These are phyloP conservation scores for Tiaroga cobitis DNA, from an alignment of 2,797 vertebrate genomes.

Conservation along the genomic window DNA sequence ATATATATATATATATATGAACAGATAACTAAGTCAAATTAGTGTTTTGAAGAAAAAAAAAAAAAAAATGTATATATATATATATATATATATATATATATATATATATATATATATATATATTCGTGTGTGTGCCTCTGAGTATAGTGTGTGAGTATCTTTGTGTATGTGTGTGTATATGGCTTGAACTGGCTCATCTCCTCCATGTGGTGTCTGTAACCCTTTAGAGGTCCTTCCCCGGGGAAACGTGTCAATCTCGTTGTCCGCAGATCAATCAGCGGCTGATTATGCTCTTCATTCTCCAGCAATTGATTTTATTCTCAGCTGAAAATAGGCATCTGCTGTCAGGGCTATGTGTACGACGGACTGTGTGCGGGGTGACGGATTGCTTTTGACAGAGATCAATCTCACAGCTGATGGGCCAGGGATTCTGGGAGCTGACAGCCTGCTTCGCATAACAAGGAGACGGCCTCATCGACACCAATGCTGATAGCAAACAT, in stretches of 20 bases:
- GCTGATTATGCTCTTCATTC: slow-evolving; percentile 69
- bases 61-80: no score
- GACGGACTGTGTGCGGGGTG: slow-evolving; percentile 58
- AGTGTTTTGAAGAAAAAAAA: no score
- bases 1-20: no score
- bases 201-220: slow-evolving; percentile 56
- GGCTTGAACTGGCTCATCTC: slow-evolving; percentile 52
- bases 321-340: slow-evolving; percentile 72
- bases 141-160: slow-evolving; percentile 16
- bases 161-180: slow-evolving; percentile 16
- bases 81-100: background rate
- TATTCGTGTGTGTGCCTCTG: background rate
- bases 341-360: slow-evolving; percentile 62
- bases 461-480: slow-evolving; percentile 54
- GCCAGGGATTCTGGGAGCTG: slow-evolving; percentile 65
- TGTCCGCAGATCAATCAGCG: slow-evolving; percentile 67
- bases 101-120: background rate
- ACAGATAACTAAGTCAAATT: no score
- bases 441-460: slow-evolving; percentile 61
- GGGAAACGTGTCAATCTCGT: slow-evolving; percentile 69
- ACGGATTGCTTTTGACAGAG: slow-evolving; percentile 75
- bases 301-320: slow-evolving; percentile 72
- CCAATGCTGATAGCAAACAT: slow-evolving; percentile 41
- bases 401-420: slow-evolving; percentile 74
- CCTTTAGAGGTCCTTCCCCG: slow-evolving; percentile 62